Evolutionary conservation across 1,140 invertebrate genomes (phyloP).

Genomic region (Dufourea novaeangliae): DNA sequence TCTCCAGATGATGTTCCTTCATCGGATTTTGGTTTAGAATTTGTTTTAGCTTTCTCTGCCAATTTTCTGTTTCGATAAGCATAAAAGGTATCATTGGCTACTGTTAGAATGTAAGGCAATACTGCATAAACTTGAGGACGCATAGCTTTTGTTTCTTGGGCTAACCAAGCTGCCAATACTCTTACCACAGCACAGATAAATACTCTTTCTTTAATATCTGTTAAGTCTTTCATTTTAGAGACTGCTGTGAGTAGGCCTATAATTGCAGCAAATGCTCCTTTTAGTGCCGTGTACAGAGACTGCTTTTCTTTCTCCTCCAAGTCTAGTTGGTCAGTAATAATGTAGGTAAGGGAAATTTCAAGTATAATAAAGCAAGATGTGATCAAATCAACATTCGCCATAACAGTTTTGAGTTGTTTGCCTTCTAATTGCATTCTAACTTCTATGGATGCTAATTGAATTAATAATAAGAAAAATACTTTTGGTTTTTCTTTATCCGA

Average conservation of each 20-base stretch:
- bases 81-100: conserved; percentile 92
- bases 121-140: conserved; percentile 90
- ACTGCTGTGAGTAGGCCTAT: conserved; percentile 88
- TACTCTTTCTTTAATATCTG: conserved; percentile 85
- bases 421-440: conserved; percentile 95
- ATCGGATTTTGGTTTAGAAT: conserved; percentile 82
- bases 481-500: conserved; percentile 90
- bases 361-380: conserved; percentile 92
- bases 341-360: conserved; percentile 90
- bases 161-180: conserved; percentile 93
- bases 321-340: conserved; percentile 90
- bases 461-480: conserved; percentile 91
- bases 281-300: conserved; percentile 93
- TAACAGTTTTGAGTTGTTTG: conserved; percentile 89
- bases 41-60: conserved; percentile 85
- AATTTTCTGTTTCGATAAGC: conserved; percentile 84
- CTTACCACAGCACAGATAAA: conserved; percentile 92
- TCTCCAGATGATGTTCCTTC: conserved; percentile 71
- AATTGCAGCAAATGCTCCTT: conserved; percentile 93
- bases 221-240: conserved; percentile 87
- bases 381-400: conserved; percentile 88
- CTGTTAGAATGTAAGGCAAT: conserved; percentile 88
- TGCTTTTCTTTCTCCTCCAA: conserved; percentile 95
- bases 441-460: conserved; percentile 94
- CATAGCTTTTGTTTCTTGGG: conserved; percentile 95